phyloP scores from a whole-genome alignment of 2,888 invertebrate species.

The Acanthopleura granulata region DNA sequence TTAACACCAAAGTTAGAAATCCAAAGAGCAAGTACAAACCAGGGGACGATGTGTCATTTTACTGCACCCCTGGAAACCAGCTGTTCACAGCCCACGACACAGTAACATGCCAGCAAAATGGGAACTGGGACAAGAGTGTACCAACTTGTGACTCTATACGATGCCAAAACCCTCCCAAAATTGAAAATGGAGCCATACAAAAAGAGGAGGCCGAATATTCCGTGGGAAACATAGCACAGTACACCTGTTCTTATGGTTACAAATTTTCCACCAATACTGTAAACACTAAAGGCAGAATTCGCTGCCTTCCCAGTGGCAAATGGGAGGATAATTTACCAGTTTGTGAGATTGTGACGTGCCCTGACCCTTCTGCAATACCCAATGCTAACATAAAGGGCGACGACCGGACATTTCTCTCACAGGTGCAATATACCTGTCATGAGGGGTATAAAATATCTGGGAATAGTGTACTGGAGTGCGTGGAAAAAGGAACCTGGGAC shows the following conservation, averaged over 20 bases:
- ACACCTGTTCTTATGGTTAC: constrained; percentile 47
- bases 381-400: constrained; percentile 38
- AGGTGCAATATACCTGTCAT: constrained; percentile 15
- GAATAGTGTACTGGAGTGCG: constrained; percentile 44
- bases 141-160: constrained; percentile 55
- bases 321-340: constrained; percentile 59
- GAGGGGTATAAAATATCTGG: constrained; percentile 46
- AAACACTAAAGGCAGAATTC: constrained; percentile 37
- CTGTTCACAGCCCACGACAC: constrained; percentile 45
- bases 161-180: constrained; percentile 46
- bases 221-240: constrained; percentile 44
- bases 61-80: constrained; percentile 45
- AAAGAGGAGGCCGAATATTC: constrained; percentile 37
- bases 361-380: constrained; percentile 44
- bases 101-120: constrained; percentile 51
- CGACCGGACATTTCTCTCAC: neutral
- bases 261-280: constrained; percentile 31
- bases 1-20: constrained; percentile 37
- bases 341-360: constrained; percentile 56
- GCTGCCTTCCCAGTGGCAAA: constrained; percentile 55
- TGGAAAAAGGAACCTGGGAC: constrained; percentile 53
- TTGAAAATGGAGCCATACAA: constrained; percentile 54
- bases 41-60: constrained; percentile 37
- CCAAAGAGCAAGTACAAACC: constrained; percentile 36
- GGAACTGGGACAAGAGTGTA: constrained; percentile 54